phyloP scores from a whole-genome alignment of 2,888 invertebrate species.

The Tillus elongatus region DNA sequence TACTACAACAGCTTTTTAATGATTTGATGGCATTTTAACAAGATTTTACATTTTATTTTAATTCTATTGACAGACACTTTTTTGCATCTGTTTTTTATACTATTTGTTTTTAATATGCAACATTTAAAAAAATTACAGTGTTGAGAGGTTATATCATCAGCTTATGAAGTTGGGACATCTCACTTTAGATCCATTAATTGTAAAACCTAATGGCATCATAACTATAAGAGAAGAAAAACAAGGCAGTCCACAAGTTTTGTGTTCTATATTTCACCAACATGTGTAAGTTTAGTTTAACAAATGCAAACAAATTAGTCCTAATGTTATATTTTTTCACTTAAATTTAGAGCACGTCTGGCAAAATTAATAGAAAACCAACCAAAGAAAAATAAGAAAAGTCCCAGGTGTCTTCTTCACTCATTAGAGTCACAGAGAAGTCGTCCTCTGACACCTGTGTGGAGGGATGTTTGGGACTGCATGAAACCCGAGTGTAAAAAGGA shows the following conservation, averaged over 20 bases:
- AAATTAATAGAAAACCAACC: constrained; percentile 72
- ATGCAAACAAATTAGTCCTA: constrained; percentile 10
- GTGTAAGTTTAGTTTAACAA: constrained; percentile 49
- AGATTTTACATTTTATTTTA: no score
- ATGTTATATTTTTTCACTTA: constrained; percentile 8
- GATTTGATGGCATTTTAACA: no score
- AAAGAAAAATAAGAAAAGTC: constrained; percentile 77
- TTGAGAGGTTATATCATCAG: constrained; percentile 81
- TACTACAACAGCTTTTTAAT: no score
- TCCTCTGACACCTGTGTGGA: constrained; percentile 64
- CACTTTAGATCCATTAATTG: constrained; percentile 76
- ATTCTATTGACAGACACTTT: no score
- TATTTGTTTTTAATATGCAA: no score
- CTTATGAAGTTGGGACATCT: constrained; percentile 76
- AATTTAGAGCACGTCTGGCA: constrained; percentile 59
- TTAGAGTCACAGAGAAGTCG: constrained; percentile 77
- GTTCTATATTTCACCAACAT: constrained; percentile 78
- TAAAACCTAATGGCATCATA: constrained; percentile 66
- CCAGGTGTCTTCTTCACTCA: constrained; percentile 81
- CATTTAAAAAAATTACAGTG: constrained; percentile 51
- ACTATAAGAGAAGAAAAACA: constrained; percentile 73
- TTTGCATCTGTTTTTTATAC: no score
- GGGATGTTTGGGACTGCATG: constrained; percentile 81
- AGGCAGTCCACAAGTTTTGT: constrained; percentile 69
- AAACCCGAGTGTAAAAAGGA: constrained; percentile 70